phyloP scores from a whole-genome alignment of 2,113 vertebrate species.

The Dipodomys merriami region DNA sequence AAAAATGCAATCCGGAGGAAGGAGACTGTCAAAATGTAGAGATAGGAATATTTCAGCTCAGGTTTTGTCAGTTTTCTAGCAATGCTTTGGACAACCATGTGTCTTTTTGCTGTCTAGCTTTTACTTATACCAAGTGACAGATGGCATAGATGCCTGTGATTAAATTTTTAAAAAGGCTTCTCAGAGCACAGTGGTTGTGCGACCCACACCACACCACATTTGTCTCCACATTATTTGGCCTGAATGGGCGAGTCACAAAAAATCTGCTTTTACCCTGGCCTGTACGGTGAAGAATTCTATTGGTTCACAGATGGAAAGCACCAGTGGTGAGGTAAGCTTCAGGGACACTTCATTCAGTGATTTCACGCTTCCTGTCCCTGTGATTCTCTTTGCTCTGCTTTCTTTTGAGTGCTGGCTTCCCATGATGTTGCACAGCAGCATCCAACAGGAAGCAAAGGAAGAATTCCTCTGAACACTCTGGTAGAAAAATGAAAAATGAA shows the following conservation, averaged over 20 bases:
- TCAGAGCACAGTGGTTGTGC: background rate
- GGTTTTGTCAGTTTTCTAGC: constrained; percentile 44
- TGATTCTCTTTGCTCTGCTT: background rate
- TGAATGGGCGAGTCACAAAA: background rate
- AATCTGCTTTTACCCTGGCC: background rate
- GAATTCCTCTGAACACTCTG: background rate
- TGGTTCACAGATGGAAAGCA: background rate
- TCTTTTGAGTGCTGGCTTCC: constrained; percentile 30
- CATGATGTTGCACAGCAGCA: background rate
- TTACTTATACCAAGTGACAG: constrained; percentile 63
- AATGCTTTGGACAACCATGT: constrained; percentile 26
- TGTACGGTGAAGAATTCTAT: background rate
- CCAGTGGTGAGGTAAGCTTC: background rate
- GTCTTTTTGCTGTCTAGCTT: constrained; percentile 68
- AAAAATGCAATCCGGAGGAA: constrained; percentile 27
- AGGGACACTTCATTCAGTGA: background rate
- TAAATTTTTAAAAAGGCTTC: constrained; percentile 30
- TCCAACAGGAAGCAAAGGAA: constrained; percentile 39
- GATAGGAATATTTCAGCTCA: constrained; percentile 57
- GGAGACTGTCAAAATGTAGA: constrained; percentile 19
- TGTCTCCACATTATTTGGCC: constrained; percentile 15
- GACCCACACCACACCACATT: background rate
- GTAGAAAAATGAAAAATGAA: background rate
- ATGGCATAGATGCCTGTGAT: constrained; percentile 57
- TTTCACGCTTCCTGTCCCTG: background rate